These are phyloP conservation scores for Hycleus phaleratus DNA, from an alignment of 1,140 invertebrate genomes.

Conservation along the genomic window DNA sequence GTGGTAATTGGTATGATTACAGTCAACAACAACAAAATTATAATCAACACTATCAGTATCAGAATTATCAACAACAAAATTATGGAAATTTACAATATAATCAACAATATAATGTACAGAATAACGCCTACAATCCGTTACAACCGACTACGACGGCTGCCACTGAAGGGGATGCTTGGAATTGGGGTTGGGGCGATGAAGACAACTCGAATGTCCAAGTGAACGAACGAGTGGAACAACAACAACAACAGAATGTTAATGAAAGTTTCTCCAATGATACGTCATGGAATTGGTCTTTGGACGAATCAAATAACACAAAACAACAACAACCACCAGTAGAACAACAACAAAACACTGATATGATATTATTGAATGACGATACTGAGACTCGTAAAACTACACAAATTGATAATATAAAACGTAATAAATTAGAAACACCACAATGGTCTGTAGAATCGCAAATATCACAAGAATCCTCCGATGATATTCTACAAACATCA, in stretches of 20 bases:
- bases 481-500: conserved; percentile 45
- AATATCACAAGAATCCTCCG: conserved; percentile 52
- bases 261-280: conserved; percentile 42
- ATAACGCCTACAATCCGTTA: conserved; percentile 18
- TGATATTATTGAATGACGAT: not conserved
- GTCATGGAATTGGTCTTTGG: conserved; percentile 40
- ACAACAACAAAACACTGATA: not conserved
- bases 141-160: conserved; percentile 3
- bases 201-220: conserved; percentile 36
- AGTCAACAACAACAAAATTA: conserved; percentile 16
- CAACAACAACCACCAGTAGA: not conserved
- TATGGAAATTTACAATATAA: conserved; percentile 28
- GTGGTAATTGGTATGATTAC: not conserved
- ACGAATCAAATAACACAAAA: conserved; percentile 18
- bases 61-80: conserved; percentile 3
- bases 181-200: conserved; percentile 39
- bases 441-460: conserved; percentile 56
- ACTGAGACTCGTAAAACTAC: conserved; percentile 6
- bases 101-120: conserved; percentile 25
- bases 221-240: not conserved
- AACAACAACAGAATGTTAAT: conserved; percentile 15
- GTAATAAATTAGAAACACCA: conserved; percentile 39
- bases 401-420: conserved; percentile 11
- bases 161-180: conserved; percentile 30
- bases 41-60: conserved; percentile 11